These are phyloP conservation scores for Choristoneura rosaceana DNA, from an alignment of 2,888 invertebrate species.

Conservation along the genomic window DNA sequence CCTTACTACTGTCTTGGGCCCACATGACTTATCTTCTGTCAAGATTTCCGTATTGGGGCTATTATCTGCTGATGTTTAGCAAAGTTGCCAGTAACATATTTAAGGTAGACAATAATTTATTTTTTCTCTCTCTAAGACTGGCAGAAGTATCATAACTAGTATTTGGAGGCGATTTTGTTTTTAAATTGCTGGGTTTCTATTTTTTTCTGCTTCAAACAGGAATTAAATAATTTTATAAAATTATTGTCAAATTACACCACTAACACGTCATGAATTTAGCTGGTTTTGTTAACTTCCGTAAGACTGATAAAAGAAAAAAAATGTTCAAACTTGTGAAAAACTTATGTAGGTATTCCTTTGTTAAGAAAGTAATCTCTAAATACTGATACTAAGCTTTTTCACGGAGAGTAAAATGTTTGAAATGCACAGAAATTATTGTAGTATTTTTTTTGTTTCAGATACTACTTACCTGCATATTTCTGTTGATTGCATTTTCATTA, in stretches of 20 bases:
- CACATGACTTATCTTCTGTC: constrained; percentile 66
- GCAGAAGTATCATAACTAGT: background rate
- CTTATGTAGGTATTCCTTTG: no score
- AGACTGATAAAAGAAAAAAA: no score
- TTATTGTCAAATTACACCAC: background rate
- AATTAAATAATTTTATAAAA: no score
- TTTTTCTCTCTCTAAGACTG: background rate
- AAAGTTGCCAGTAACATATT: constrained; percentile 64
- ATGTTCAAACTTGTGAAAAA: no score
- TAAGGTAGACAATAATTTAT: constrained; percentile 44
- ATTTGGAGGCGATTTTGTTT: background rate
- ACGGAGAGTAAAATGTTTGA: no score
- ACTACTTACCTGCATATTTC: constrained; percentile 50
- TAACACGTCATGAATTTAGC: background rate
- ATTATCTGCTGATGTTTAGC: constrained; percentile 69
- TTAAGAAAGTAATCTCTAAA: background rate
- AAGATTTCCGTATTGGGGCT: constrained; percentile 63
- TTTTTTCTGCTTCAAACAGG: no score
- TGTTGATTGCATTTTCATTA: constrained; percentile 67
- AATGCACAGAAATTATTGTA: background rate
- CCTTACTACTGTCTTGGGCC: constrained; percentile 65
- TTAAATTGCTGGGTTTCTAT: background rate
- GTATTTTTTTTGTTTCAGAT: constrained; percentile 54
- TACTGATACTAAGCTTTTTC: background rate
- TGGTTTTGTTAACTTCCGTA: no score